phyloP scores from a whole-genome alignment of 2,888 invertebrate species.

The Eupithecia tripunctaria region DNA sequence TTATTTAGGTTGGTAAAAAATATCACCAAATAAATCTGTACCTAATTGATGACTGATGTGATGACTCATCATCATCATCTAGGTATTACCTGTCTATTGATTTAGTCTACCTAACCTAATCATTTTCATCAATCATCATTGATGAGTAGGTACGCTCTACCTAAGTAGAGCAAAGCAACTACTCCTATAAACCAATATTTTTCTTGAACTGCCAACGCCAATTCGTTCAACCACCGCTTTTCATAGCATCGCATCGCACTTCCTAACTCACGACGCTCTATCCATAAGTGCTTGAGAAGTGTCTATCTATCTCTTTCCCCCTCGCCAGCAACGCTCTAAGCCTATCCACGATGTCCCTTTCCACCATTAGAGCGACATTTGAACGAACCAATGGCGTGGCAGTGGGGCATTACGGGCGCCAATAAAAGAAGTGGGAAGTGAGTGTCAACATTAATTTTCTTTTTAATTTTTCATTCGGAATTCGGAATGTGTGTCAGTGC shows the following conservation, averaged over 20 bases:
- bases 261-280: conserved; percentile 73
- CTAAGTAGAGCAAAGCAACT: background rate
- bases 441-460: conserved; percentile 80
- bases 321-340: conserved; percentile 51
- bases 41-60: too few species aligned
- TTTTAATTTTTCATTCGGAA: conserved; percentile 61
- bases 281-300: conserved; percentile 80
- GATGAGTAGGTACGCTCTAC: background rate
- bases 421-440: conserved; percentile 79
- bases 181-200: background rate
- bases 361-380: conserved; percentile 70
- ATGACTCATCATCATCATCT: background rate
- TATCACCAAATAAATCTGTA: background rate
- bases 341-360: conserved; percentile 66
- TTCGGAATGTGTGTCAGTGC: conserved; percentile 46
- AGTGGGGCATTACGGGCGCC: conserved; percentile 61
- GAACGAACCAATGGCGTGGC: conserved; percentile 74
- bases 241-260: conserved; percentile 65
- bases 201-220: conserved; percentile 48
- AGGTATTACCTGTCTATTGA: background rate
- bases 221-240: conserved; percentile 49
- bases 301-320: conserved; percentile 73
- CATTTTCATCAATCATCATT: background rate
- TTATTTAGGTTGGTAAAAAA: too few species aligned
- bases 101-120: background rate